Evolutionary conservation across 1,140 invertebrate genomes (phyloP).

Genomic region (Lycorma delicatula): DNA sequence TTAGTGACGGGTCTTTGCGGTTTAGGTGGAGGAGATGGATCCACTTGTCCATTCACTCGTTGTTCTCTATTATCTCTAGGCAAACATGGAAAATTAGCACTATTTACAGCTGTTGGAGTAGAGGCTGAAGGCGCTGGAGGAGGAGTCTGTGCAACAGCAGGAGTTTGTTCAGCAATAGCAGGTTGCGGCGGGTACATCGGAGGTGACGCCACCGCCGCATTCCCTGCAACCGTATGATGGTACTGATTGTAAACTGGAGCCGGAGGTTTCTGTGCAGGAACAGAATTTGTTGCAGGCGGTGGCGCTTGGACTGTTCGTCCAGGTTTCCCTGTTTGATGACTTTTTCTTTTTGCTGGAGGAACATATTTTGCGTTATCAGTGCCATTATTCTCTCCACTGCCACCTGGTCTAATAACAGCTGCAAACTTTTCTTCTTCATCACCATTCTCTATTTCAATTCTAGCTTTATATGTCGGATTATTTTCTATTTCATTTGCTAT

Average conservation of each 20-base stretch:
- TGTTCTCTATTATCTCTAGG: conserved; percentile 1
- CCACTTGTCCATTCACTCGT: conserved; percentile 11
- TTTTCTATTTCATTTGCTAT: conserved; percentile 86
- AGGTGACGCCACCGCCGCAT: conserved; percentile 12
- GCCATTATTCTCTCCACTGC: conserved; percentile 3
- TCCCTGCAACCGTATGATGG: conserved; percentile 11
- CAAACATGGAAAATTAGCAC: neutral
- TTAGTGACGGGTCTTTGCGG: conserved; percentile 10
- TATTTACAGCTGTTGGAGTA: neutral
- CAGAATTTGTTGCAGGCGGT: neutral
- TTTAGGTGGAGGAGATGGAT: conserved; percentile 12
- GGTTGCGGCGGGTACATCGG: neutral
- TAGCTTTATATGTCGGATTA: conserved; percentile 66
- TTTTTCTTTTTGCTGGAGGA: conserved; percentile 63
- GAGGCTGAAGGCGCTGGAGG: neutral
- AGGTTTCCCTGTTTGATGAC: conserved; percentile 45
- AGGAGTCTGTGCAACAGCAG: neutral
- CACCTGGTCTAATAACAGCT: conserved; percentile 53
- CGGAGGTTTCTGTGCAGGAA: conserved; percentile 14
- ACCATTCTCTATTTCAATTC: conserved; percentile 80
- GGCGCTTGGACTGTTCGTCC: conserved; percentile 34
- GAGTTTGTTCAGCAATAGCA: neutral
- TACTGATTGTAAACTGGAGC: too few relatives aligned
- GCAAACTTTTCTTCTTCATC: conserved; percentile 83
- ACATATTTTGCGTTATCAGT: conserved; percentile 55